A percentile compares a stretch with the other conserved stretches of the same genome.
Conservation (phyloP, 2,797 vertebrate species). For the Taenioides sp. region DNA sequence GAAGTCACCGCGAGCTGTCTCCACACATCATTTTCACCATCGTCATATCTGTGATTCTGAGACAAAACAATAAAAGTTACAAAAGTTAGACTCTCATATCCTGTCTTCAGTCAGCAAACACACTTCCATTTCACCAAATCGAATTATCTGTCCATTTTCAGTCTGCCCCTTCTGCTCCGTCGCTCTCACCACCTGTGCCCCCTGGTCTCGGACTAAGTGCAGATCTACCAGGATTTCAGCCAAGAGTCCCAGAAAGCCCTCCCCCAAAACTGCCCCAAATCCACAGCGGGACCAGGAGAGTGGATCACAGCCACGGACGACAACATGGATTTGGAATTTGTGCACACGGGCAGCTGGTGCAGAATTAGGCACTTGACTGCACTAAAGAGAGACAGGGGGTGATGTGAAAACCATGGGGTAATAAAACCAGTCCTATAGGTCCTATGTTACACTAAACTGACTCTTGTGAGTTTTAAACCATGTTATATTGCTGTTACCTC, state of each 20-base stretch:
- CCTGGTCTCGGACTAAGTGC: slow-evolving; percentile 21
- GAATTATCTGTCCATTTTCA: slow-evolving; percentile 1
- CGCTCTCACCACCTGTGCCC: slow-evolving; percentile 55
- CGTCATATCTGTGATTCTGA: background rate
- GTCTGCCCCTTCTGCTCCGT: slow-evolving; percentile 7
- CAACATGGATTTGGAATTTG: slow-evolving; percentile 26
- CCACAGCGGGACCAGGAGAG: slow-evolving; percentile 31
- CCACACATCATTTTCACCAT: slow-evolving; percentile 13
- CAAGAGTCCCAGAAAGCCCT: slow-evolving; percentile 51
- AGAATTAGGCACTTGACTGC: slow-evolving; percentile 2
- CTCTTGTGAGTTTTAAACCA: no score
- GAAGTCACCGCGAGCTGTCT: background rate
- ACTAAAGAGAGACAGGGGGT: background rate
- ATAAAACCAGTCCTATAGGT: background rate
- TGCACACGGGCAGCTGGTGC: slow-evolving; percentile 45
- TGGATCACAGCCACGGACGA: slow-evolving; percentile 38
- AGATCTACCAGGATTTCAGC: slow-evolving; percentile 21
- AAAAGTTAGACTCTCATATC: background rate
- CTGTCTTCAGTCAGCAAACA: background rate
- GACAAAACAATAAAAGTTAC: background rate
- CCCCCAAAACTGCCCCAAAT: slow-evolving; percentile 40
- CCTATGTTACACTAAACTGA: no score
- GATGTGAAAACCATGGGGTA: background rate
- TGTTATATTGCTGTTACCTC: no score
- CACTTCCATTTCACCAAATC: slow-evolving; percentile 4